Evolutionary conservation across 2,797 vertebrate species (phyloP), one percentile per base, ranked within the genome.

Genomic region (Psittacula derbiana): DNA sequence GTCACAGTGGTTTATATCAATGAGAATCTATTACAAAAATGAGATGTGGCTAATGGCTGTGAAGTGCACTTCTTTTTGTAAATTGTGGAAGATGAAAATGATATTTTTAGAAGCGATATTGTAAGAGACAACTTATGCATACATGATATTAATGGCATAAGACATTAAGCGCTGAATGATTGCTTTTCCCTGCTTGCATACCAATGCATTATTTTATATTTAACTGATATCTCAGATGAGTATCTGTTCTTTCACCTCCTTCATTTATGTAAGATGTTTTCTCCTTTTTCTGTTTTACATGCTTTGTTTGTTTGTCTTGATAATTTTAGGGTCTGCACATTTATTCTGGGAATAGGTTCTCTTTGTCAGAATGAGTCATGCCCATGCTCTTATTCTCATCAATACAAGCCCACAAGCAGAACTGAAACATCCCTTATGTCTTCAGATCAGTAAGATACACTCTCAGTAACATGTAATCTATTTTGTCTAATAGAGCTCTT

Each of bases 101-200:
- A 2, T 86, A 94, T 94, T 96, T 94, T 96, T 93, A 92, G 93
- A 82, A 93, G 58, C 21, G 83, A 86, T 88, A 94, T 88, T 90
- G 46, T 70, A 93, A 81, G 28, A 96, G 43, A 52, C 23, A 79
- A 60, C 62, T 82, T 92, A 79, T 28, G 66, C 58, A 81, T 92
- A 72, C 28, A 60, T 90, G 80, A 94, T 89, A 86, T 67, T 96
- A 95, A 95, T 90, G 82, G 53, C 47, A 53, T 47, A 88, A 95
- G 88, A 88, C 76, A 65, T 75, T 88, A 86, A 86, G 50, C 12
- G 62, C 62, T 92, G 66, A 90, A 79, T 58, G 64, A 90, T 46
- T 88, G 31, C 27, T 90, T 91, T 86, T 84, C 28, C 20, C 72
- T 82, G 23, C 50, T 88, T 66, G 70, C 53, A 61, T 86, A 81